Conservation (phyloP, 92 coral and sea anemone species). For the Muricea muricata region DNA sequence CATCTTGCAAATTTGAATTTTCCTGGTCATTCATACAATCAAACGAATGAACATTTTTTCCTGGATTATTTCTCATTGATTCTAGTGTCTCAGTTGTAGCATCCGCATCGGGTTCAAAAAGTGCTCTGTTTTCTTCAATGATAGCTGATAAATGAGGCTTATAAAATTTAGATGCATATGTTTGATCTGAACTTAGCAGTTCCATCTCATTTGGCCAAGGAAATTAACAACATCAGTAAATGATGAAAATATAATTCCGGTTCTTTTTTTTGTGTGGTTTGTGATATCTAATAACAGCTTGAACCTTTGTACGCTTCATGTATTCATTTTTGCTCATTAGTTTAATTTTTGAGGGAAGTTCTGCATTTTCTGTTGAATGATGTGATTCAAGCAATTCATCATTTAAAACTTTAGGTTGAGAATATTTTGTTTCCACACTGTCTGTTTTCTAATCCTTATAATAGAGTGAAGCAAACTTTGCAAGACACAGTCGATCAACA, state of each 20-base stretch:
- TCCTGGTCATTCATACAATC: conserved; percentile 19
- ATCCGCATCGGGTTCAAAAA: conserved; percentile 69
- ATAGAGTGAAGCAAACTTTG: conserved; percentile 57
- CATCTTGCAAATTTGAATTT: not conserved
- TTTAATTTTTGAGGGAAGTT: conserved; percentile 58
- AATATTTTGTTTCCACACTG: not conserved
- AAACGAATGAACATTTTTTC: not conserved
- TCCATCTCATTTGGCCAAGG: conserved; percentile 61
- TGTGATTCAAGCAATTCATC: conserved; percentile 46
- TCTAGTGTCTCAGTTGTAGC: conserved; percentile 52
- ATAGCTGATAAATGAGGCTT: conserved; percentile 54
- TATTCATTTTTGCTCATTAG: conserved; percentile 22
- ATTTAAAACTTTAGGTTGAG: conserved; percentile 10
- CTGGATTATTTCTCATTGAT: conserved; percentile 17
- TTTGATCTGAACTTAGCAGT: conserved; percentile 58
- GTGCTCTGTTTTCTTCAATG: conserved; percentile 56
- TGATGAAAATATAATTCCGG: conserved; percentile 18
- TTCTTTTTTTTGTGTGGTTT: not conserved
- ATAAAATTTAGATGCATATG: conserved; percentile 60
- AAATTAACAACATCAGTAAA: conserved; percentile 36
- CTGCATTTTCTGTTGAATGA: not conserved
- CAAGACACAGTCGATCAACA: conserved; percentile 58
- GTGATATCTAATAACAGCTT: conserved; percentile 57
- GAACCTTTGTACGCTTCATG: conserved; percentile 65
- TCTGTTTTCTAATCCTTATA: conserved; percentile 50